These are phyloP conservation scores for Mycteria americana DNA, from an alignment of 2,797 vertebrate genomes.

Conservation along the genomic window DNA sequence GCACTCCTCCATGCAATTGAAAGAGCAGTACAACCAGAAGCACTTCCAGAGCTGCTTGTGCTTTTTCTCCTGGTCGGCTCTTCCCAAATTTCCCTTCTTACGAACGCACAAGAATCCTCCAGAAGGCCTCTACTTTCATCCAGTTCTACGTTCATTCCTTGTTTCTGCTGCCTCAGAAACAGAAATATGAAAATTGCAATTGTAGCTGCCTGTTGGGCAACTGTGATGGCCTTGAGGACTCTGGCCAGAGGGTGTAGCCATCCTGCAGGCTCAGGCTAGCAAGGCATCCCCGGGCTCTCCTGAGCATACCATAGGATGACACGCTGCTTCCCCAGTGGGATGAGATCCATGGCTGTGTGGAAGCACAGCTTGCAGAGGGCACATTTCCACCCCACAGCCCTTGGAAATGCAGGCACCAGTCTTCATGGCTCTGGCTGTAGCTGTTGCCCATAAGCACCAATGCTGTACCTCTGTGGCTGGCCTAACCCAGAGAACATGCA, in stretches of 20 bases:
- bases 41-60: not conserved
- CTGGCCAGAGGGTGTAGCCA: not conserved
- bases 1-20: not conserved
- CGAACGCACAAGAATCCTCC: not conserved
- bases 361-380: not conserved
- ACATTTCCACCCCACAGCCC: not conserved
- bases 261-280: not conserved
- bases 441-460: not conserved
- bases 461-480: not conserved
- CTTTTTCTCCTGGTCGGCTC: not conserved
- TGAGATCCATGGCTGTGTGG: not conserved
- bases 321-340: not conserved
- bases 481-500: not conserved
- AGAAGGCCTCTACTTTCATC: not conserved
- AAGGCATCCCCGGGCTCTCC: accelerated
- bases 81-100: not conserved
- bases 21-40: not conserved
- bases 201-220: not conserved
- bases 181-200: not conserved
- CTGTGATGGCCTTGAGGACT: not conserved
- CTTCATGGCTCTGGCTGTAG: not conserved
- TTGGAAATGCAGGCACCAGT: not conserved
- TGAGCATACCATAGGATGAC: not conserved
- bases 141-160: not conserved
- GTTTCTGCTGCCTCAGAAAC: not conserved